Evolutionary conservation across 2,797 vertebrate genomes (phyloP).

Genomic region (Kryptopterus vitreolus): DNA sequence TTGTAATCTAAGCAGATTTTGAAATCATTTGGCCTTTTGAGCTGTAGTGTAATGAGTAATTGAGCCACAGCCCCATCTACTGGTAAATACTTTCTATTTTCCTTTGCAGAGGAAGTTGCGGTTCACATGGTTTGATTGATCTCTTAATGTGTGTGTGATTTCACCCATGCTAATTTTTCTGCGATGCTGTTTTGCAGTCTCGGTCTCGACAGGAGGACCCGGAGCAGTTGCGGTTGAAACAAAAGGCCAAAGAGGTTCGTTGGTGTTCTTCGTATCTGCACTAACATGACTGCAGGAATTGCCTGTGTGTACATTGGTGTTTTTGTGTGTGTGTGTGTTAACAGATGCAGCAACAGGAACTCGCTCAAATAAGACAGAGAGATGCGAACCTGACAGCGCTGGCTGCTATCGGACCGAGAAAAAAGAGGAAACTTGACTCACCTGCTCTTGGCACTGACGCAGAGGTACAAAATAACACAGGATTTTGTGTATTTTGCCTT

Average conservation of each 20-base stretch:
- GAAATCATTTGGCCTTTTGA: neutral
- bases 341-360: slow-evolving; percentile 98
- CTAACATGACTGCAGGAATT: neutral
- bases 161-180: slow-evolving; percentile 21
- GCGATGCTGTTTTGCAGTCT: slow-evolving; percentile 75
- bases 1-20: neutral
- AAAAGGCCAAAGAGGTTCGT: slow-evolving; percentile 95
- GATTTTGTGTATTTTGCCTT: too few species aligned
- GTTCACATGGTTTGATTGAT: slow-evolving; percentile 4
- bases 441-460: slow-evolving; percentile 81
- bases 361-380: slow-evolving; percentile 94
- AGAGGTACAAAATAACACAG: slow-evolving; percentile 77
- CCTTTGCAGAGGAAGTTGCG: neutral
- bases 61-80: slow-evolving; percentile 33
- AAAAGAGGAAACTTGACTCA: slow-evolving; percentile 90
- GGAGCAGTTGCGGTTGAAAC: slow-evolving; percentile 93
- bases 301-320: neutral
- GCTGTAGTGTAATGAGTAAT: neutral
- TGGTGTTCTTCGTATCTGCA: slow-evolving; percentile 15
- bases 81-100: slow-evolving; percentile 10
- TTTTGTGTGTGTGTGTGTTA: slow-evolving; percentile 46
- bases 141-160: slow-evolving; percentile 2
- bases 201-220: slow-evolving; percentile 98
- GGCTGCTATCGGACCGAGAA: slow-evolving; percentile 94
- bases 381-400: slow-evolving; percentile 96